Conservation (phyloP, 2,888 invertebrate species). For the Metopia argyrocephala region DNA sequence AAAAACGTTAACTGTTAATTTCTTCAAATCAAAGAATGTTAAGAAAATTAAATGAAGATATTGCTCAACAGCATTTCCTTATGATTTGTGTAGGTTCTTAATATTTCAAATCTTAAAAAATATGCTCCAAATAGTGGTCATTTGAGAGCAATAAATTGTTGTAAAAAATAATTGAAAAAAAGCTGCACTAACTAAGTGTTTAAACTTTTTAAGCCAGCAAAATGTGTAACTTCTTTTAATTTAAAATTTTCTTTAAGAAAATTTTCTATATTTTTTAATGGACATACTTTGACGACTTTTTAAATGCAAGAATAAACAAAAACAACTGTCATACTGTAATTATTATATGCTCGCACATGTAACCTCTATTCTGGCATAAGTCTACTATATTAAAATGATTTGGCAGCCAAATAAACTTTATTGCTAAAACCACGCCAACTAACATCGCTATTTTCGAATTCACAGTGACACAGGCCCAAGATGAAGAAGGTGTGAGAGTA, state of each 20-base stretch:
- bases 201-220: constrained; percentile 1
- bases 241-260: constrained; percentile 11
- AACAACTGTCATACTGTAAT: constrained; percentile 47
- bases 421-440: neutral
- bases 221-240: constrained; percentile 28
- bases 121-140: no score
- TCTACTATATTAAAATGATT: neutral
- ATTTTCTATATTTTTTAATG: constrained; percentile 15
- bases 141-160: no score
- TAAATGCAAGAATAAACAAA: constrained; percentile 25
- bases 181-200: no score
- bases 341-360: constrained; percentile 48
- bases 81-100: no score
- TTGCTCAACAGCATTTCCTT: no score
- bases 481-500: constrained; percentile 9
- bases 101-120: no score
- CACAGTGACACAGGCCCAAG: neutral
- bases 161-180: no score
- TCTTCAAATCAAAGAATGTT: no score
- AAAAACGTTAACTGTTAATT: no score
- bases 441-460: neutral
- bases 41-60: no score
- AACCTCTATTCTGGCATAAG: constrained; percentile 43
- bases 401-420: neutral
- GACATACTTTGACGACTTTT: neutral